These are phyloP conservation scores for Germaria angustata DNA, from an alignment of 2,888 invertebrate genomes.

Conservation along the genomic window DNA sequence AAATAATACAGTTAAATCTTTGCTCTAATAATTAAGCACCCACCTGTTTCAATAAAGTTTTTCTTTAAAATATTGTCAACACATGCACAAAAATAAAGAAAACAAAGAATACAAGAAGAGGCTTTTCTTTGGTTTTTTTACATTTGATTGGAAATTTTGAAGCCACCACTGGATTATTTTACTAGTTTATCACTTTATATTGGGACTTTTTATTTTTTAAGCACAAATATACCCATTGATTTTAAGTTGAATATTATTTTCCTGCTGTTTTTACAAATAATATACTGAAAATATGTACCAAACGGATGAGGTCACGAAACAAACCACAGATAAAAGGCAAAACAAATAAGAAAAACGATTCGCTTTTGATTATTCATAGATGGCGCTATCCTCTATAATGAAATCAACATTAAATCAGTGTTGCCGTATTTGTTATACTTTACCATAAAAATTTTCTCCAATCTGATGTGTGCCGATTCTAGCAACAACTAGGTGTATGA, in stretches of 20 bases:
- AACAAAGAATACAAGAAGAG: conserved; percentile 46
- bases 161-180: background rate
- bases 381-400: conserved; percentile 23
- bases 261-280: conserved; percentile 26
- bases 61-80: conserved; percentile 34
- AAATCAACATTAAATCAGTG: too few species aligned
- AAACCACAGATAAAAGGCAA: conserved; percentile 33
- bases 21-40: conserved; percentile 57
- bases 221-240: conserved; percentile 25
- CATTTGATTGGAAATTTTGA: conserved; percentile 6
- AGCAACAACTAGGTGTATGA: too few species aligned
- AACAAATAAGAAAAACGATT: conserved; percentile 13
- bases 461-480: too few species aligned
- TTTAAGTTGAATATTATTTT: background rate
- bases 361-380: background rate
- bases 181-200: background rate
- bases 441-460: too few species aligned
- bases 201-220: background rate
- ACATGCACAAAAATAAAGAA: conserved; percentile 49
- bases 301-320: conserved; percentile 61
- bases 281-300: conserved; percentile 42
- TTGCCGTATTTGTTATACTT: too few species aligned
- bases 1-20: background rate
- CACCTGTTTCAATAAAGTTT: conserved; percentile 59
- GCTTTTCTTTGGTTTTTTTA: conserved; percentile 12